Conservation (phyloP, 1,140 invertebrate genomes). For the Charaxes varanes region DNA sequence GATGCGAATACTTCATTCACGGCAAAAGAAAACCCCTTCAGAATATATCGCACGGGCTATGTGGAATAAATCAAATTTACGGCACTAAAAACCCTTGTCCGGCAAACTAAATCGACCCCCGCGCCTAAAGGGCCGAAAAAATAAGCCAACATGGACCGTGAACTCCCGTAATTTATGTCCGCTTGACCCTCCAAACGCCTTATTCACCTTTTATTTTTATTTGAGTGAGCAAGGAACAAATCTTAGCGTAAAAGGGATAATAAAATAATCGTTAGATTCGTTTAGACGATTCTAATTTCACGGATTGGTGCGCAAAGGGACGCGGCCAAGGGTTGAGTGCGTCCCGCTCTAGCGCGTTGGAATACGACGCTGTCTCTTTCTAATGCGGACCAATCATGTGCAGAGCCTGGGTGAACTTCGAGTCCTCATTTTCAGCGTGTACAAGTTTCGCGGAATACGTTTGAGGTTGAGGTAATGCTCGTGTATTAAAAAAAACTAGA, state of each 20-base stretch:
- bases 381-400: slow-evolving; percentile 44
- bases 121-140: slow-evolving; percentile 55
- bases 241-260: slow-evolving; percentile 73
- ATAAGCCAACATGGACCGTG: slow-evolving; percentile 56
- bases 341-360: slow-evolving; percentile 27
- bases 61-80: slow-evolving; percentile 14
- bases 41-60: not conserved
- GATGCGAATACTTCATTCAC: no score
- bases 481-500: no score
- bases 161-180: slow-evolving; percentile 60
- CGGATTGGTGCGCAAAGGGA: slow-evolving; percentile 68
- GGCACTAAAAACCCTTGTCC: slow-evolving; percentile 10
- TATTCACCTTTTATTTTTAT: slow-evolving; percentile 74
- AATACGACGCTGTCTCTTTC: slow-evolving; percentile 19
- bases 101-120: slow-evolving; percentile 13
- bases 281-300: slow-evolving; percentile 73
- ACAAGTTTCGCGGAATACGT: slow-evolving; percentile 30
- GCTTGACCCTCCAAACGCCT: slow-evolving; percentile 62
- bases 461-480: no score
- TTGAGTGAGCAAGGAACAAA: slow-evolving; percentile 73
- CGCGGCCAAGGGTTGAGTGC: slow-evolving; percentile 40
- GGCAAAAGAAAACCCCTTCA: no score
- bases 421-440: slow-evolving; percentile 42
- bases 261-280: slow-evolving; percentile 74
- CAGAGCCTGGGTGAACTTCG: slow-evolving; percentile 5